Conservation (phyloP, 1,140 invertebrate species). For the Araneus ventricosus region DNA sequence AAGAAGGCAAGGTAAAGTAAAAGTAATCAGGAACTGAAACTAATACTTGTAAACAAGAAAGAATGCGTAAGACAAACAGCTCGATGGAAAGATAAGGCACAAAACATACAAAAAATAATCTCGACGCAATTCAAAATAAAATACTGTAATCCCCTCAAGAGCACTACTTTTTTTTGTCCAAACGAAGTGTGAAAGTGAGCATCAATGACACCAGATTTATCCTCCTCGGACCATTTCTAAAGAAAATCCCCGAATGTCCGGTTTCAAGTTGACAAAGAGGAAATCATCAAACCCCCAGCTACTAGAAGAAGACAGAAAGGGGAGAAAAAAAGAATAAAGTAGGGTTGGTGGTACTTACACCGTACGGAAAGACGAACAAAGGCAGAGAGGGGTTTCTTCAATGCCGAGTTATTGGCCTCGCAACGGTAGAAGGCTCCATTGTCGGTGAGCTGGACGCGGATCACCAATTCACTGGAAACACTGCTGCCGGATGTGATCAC, state of each 20-base stretch:
- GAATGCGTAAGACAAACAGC: too few species aligned
- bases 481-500: slow-evolving; percentile 61
- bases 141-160: not conserved
- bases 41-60: too few species aligned
- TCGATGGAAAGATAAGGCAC: too few species aligned
- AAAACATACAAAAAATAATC: too few species aligned
- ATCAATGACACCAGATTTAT: slow-evolving; percentile 26
- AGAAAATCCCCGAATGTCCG: slow-evolving; percentile 9
- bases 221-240: not conserved
- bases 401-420: slow-evolving; percentile 94
- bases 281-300: not conserved
- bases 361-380: slow-evolving; percentile 91
- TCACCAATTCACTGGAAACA: slow-evolving; percentile 89
- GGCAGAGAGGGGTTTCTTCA: slow-evolving; percentile 91
- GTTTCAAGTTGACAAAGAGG: slow-evolving; percentile 36
- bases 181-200: slow-evolving; percentile 28
- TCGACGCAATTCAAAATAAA: not conserved
- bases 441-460: slow-evolving; percentile 92
- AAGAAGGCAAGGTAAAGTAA: too few species aligned
- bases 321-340: not conserved
- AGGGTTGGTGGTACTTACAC: slow-evolving; percentile 90
- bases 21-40: too few species aligned
- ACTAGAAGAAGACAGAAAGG: not conserved
- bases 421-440: slow-evolving; percentile 95
- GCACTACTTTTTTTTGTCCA: not conserved